phyloP scores from a whole-genome alignment of 1,140 invertebrate genomes.

The Eriocheir sinensis region DNA sequence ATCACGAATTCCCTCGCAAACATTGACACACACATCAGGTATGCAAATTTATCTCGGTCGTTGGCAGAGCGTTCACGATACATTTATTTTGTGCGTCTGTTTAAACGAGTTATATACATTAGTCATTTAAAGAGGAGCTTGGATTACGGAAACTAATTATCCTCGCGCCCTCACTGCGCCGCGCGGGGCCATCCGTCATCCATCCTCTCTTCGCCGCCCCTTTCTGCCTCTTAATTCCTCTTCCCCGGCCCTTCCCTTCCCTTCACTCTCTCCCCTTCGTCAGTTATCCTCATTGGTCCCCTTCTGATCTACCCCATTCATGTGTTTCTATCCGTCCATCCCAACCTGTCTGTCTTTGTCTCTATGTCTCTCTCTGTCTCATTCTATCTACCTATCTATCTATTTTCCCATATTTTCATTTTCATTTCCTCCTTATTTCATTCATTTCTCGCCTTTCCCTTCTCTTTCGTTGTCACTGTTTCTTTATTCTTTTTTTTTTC shows the following conservation, averaged over 20 bases:
- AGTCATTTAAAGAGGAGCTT: not conserved
- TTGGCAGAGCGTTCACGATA: not conserved
- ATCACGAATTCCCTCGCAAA: conserved; percentile 8
- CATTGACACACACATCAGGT: not conserved
- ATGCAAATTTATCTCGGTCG: not conserved
- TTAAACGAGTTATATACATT: not conserved
- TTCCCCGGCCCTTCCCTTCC: not conserved
- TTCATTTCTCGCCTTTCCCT: not conserved
- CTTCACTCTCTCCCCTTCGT: not conserved
- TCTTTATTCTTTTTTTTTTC: not conserved
- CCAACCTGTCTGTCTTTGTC: not conserved
- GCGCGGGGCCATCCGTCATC: not conserved
- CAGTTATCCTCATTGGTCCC: not conserved
- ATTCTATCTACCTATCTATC: not conserved
- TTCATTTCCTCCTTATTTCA: not conserved
- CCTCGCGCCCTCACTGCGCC: not conserved
- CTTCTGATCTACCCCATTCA: not conserved
- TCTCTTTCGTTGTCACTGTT: not conserved
- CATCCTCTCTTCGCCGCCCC: not conserved
- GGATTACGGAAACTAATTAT: not conserved
- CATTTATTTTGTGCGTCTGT: not conserved
- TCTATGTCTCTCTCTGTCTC: no score
- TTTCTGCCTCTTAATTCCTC: conserved; percentile 6
- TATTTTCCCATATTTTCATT: not conserved
- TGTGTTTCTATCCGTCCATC: not conserved